phyloP scores from a whole-genome alignment of 1,140 invertebrate genomes.

The Drosophila ficusphila region DNA sequence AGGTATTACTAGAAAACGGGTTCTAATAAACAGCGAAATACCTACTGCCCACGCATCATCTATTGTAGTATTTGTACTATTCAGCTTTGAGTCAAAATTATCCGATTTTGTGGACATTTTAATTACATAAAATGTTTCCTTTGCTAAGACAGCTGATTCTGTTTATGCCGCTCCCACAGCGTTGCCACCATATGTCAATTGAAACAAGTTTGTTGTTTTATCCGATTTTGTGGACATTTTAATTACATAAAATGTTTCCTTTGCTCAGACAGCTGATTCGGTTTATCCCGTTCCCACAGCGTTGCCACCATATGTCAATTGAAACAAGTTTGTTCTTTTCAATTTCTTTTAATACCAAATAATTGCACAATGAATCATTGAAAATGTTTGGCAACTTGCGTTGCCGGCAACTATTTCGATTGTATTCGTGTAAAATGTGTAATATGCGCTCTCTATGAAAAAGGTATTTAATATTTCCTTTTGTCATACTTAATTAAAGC shows the following conservation, averaged over 20 bases:
- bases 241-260: slow-evolving; percentile 25
- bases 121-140: slow-evolving; percentile 25
- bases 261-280: slow-evolving; percentile 44
- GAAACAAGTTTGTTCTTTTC: slow-evolving; percentile 21
- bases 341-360: slow-evolving; percentile 42
- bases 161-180: slow-evolving; percentile 30
- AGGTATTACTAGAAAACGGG: background rate
- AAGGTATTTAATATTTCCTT: slow-evolving; percentile 13
- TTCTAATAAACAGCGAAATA: background rate
- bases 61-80: slow-evolving; percentile 6
- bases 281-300: slow-evolving; percentile 31
- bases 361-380: slow-evolving; percentile 52
- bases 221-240: slow-evolving; percentile 45
- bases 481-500: slow-evolving; percentile 47
- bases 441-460: slow-evolving; percentile 32
- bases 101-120: slow-evolving; percentile 45
- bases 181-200: slow-evolving; percentile 15
- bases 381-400: slow-evolving; percentile 27
- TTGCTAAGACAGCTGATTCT: slow-evolving; percentile 45
- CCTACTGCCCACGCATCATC: slow-evolving; percentile 71
- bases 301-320: slow-evolving; percentile 15
- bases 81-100: slow-evolving; percentile 24
- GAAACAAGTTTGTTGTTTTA: slow-evolving; percentile 8
- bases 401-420: slow-evolving; percentile 43
- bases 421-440: slow-evolving; percentile 22